Conservation (phyloP, 1,140 invertebrate genomes). For the Gonioctena quinquepunctata region DNA sequence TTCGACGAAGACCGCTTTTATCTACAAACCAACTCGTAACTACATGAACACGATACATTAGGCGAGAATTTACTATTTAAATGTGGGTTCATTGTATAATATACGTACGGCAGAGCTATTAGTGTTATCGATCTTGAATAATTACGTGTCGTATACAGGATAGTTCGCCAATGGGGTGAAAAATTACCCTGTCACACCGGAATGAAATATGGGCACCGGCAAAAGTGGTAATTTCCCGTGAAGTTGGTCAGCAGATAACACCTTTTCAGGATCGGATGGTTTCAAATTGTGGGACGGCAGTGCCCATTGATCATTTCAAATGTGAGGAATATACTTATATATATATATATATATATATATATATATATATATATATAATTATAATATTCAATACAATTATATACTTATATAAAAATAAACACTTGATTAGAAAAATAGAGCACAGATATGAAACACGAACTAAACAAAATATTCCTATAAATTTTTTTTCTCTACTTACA, state of each 20-base stretch:
- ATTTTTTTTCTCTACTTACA: too few species aligned
- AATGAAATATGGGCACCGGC: background rate
- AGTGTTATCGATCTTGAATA: background rate
- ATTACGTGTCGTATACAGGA: background rate
- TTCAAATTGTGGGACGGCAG: too few species aligned
- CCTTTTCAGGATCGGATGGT: too few species aligned
- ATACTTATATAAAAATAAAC: too few species aligned
- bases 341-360: too few species aligned
- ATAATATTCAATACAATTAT: too few species aligned
- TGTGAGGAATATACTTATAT: too few species aligned
- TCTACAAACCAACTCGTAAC: background rate
- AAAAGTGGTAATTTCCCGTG: background rate
- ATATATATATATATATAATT: too few species aligned
- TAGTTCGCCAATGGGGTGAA: background rate
- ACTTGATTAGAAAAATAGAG: too few species aligned
- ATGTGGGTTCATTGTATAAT: background rate
- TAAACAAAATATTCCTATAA: too few species aligned
- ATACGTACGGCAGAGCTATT: background rate
- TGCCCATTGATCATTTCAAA: too few species aligned
- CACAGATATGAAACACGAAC: too few species aligned
- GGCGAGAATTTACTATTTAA: background rate
- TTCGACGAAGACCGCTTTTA: background rate
- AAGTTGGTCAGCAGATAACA: background rate
- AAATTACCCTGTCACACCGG: background rate
- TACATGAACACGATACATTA: background rate